Evolutionary conservation across 2,888 invertebrate species (phyloP), one percentile per base, ranked within the genome.

Genomic region (Drosophila affinis): DNA sequence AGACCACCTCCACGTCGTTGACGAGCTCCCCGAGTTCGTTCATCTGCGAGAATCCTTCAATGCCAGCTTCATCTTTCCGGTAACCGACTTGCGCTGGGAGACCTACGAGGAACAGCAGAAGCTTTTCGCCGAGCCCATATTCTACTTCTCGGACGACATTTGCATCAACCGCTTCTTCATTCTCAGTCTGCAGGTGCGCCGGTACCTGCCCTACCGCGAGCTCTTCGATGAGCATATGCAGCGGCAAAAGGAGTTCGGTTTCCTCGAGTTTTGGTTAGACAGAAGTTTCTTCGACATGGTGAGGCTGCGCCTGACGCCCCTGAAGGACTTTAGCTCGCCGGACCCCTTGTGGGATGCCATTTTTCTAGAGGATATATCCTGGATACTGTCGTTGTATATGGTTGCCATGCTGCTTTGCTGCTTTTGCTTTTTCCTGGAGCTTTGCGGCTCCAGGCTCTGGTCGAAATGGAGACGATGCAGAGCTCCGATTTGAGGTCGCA

Each of bases 61-160:
- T 52, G 18, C 32, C 18, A 67, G 62, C 29, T 87, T 56, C 46
- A 46, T 73, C 1, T 87, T 75, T 46, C 76, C 83, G 0, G 76
- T 77, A 1, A 52, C 72, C 1, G 27, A 18, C 0, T 0, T 58
- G 1, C 79, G 74, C 12, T 87, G 86, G 83, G 12, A 3, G 0
- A 63, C 76, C 17, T 79, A 72, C 34, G 12, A 24, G 0, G 79
- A 87, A 51, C 87, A 86, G 51, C 87, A 87, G 46, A 48, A 63
- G 14, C 1, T 59, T 0, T 87, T 84, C 5, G 0, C 60, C 2
- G 27, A 49, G 1, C 76, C 76, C 0, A 7, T 69, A 3, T 87
- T 79, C 53, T 87, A 75, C 34, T 86, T 61, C 21, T 62, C 75
- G 6, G n/a, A 75, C 0, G 74, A 76, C 6, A 5, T 79, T 2